phyloP scores from a whole-genome alignment of 2,113 vertebrate genomes.

The Ailurus styani region DNA sequence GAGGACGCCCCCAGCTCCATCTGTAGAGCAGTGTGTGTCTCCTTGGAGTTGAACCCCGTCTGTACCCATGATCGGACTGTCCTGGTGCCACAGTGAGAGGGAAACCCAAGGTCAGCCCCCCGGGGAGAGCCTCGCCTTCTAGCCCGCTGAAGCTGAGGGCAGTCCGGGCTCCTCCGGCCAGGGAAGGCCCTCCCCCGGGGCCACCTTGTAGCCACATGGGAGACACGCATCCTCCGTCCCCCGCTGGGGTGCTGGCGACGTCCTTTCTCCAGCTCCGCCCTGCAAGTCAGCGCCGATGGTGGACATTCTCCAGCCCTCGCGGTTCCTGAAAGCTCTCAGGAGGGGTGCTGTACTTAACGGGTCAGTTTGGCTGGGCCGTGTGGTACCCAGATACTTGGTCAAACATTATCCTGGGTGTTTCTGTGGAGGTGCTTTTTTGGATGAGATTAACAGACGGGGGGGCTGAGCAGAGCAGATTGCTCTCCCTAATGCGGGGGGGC shows the following conservation, averaged over 20 bases:
- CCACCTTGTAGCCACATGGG: background rate
- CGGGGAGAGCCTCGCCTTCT: background rate
- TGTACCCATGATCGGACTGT: rapidly evolving
- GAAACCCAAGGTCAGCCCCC: background rate
- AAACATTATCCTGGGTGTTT: background rate
- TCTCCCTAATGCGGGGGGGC: background rate
- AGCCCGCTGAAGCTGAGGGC: rapidly evolving
- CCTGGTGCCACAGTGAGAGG: background rate
- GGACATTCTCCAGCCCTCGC: background rate
- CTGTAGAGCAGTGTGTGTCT: no score
- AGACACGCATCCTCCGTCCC: rapidly evolving
- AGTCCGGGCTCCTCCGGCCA: background rate
- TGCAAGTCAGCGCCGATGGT: rapidly evolving
- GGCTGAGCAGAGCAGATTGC: background rate
- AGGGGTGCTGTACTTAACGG: background rate
- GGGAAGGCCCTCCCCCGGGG: no score
- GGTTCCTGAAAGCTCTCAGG: background rate
- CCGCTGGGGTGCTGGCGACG: rapidly evolving
- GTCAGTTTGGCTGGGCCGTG: background rate
- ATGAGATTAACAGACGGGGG: background rate
- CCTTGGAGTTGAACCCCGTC: background rate
- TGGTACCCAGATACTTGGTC: background rate
- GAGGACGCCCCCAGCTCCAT: rapidly evolving
- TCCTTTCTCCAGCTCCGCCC: background rate
- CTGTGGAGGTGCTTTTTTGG: background rate